phyloP scores from a whole-genome alignment of 2,797 vertebrate species.

The Rallus crepitans region DNA sequence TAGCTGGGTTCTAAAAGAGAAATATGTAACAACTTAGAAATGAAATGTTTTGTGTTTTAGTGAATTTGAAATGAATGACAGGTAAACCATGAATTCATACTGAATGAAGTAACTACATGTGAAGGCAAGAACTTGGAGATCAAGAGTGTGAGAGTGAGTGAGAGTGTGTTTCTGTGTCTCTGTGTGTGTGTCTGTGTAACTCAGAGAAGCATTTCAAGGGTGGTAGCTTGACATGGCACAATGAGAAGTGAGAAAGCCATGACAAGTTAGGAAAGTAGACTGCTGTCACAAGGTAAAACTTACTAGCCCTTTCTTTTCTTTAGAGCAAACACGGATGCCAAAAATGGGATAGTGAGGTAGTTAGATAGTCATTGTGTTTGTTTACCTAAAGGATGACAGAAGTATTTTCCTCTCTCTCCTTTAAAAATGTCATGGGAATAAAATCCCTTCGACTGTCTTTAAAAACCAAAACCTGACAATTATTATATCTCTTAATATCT shows the following conservation, averaged over 20 bases:
- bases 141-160: no score
- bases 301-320: neutral
- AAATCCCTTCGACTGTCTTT: neutral
- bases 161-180: neutral
- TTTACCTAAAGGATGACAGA: neutral
- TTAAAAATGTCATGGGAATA: neutral
- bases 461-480: neutral
- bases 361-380: neutral
- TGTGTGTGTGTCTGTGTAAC: neutral
- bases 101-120: neutral
- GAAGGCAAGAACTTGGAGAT: neutral
- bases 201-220: neutral
- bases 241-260: neutral
- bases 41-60: neutral
- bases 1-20: neutral
- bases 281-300: neutral
- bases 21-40: neutral
- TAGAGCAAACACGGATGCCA: neutral
- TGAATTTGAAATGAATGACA: neutral
- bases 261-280: neutral
- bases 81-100: neutral
- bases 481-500: neutral
- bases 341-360: neutral
- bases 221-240: neutral
- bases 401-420: neutral